Conservation (phyloP, 2,113 vertebrate species). For the Thymallus thymallus region DNA sequence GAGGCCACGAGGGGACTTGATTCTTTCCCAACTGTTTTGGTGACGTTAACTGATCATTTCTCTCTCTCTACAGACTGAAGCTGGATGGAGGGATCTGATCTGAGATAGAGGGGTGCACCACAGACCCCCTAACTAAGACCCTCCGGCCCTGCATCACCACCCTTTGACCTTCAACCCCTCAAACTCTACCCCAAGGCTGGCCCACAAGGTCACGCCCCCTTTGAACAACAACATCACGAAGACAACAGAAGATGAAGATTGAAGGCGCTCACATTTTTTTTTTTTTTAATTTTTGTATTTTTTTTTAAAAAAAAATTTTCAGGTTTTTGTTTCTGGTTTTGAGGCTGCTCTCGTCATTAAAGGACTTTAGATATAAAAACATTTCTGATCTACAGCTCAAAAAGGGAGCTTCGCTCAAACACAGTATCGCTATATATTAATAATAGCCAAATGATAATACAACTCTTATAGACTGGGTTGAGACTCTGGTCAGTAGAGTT, state of each 20-base stretch:
- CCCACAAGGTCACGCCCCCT: neutral
- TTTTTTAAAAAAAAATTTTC: slow-evolving; percentile 43
- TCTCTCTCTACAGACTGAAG: slow-evolving; percentile 14
- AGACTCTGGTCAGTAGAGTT: slow-evolving; percentile 35
- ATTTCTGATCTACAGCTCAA: neutral
- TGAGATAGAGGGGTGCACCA: no score
- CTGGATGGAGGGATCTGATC: slow-evolving; percentile 15
- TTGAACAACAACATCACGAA: neutral
- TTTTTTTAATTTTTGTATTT: slow-evolving; percentile 27
- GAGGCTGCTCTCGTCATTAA: neutral
- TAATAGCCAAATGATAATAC: neutral
- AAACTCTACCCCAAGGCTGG: neutral
- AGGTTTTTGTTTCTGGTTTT: neutral
- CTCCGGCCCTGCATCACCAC: slow-evolving; percentile 8
- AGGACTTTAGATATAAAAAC: neutral
- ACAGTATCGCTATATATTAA: no score
- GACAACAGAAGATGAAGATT: neutral
- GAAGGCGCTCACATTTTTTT: slow-evolving; percentile 22
- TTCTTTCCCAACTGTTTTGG: no score
- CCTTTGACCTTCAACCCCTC: neutral
- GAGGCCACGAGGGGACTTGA: no score
- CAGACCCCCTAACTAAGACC: slow-evolving; percentile 3
- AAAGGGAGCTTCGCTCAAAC: slow-evolving; percentile 47
- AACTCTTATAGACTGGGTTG: slow-evolving; percentile 23
- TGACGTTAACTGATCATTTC: slow-evolving; percentile 26